Conservation (phyloP, 2,797 vertebrate species). For the Neoniphon sammara region DNA sequence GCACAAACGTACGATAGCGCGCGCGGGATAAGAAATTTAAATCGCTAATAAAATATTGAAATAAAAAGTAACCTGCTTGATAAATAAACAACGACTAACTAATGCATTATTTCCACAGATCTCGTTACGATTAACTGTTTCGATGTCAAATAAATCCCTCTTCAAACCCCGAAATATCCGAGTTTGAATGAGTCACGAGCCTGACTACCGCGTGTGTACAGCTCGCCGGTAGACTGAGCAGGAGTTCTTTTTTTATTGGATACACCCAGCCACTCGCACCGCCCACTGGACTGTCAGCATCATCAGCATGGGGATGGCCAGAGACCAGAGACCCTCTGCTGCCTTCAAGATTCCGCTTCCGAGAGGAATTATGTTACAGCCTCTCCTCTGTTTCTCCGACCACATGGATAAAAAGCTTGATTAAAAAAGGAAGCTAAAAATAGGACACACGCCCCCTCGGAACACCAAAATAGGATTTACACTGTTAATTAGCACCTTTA, state of each 20-base stretch:
- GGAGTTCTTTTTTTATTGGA: conserved; percentile 55
- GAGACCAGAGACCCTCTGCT: too few species aligned
- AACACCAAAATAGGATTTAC: too few species aligned
- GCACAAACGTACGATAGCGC: conserved; percentile 57
- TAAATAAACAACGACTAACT: background rate
- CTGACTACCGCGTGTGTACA: conserved; percentile 36
- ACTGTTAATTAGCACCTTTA: too few species aligned
- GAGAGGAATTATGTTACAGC: too few species aligned
- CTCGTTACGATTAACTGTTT: background rate
- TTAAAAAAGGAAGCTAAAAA: too few species aligned
- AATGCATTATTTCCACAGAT: background rate
- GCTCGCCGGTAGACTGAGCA: conserved; percentile 50
- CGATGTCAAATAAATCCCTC: background rate
- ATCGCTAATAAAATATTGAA: conserved; percentile 16
- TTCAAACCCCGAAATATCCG: conserved; percentile 26
- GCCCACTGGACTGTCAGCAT: conserved; percentile 8
- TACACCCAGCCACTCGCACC: conserved; percentile 25
- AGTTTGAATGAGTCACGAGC: conserved; percentile 56
- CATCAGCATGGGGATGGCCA: background rate
- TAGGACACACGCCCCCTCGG: too few species aligned
- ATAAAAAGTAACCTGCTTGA: background rate
- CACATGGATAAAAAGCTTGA: too few species aligned
- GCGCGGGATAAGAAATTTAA: conserved; percentile 69
- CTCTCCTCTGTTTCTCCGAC: too few species aligned
- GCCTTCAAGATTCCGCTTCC: background rate